Base-by-base conservation (phyloP, 92 coral and sea anemone genomes). In the Phenganax marumi region DNA sequence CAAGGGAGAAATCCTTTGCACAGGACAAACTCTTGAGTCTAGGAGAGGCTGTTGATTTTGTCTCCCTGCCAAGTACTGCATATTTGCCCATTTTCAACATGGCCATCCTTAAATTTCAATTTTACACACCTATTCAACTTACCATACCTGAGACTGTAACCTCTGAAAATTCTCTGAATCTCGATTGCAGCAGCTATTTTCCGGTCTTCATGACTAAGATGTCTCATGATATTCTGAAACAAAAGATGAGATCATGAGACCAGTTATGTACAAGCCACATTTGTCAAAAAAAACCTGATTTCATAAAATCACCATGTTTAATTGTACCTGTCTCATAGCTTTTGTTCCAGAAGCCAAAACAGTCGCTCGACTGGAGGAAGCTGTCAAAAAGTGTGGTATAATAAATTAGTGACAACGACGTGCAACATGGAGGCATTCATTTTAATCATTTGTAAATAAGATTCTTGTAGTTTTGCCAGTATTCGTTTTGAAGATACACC, bases 161-260 rank as follows among this genome's bases (percentile, higher is more conserved):
- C 97, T 82, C 99, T 89, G 93, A 95, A 96, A n/a, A 85, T 26
- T 33, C 99, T 88, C 70, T 96, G 99, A 56, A 96, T 89, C 85
- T 96, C 99, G 24, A 91, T 91, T 18, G 90, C 93, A 26, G 99
- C 97, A 18, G 97, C 97, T 70, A 73, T 81, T 49, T 47, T 55
- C 54, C 83, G 83, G 25, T 92, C 99, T 48, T 88, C 81, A 24
- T 88, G 65, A 73, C 85, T 85, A 69, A 79, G 75, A 16, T 88
- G 83, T 26, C 9, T 65, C 26, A 96, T 80, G 9, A 85, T 82
- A 51, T 68, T 52, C 98, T 94, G 79, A 51, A n/a, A 52, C 18
- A 18, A 7, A 33, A 33, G 43, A 33, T 33, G 5, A 33, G 43
- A 33, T n/a, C n/a, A n/a, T n/a, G n/a, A n/a, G n/a, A n/a, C n/a